phyloP scores from a whole-genome alignment of 2,888 invertebrate species.

The Artemia sinica region DNA sequence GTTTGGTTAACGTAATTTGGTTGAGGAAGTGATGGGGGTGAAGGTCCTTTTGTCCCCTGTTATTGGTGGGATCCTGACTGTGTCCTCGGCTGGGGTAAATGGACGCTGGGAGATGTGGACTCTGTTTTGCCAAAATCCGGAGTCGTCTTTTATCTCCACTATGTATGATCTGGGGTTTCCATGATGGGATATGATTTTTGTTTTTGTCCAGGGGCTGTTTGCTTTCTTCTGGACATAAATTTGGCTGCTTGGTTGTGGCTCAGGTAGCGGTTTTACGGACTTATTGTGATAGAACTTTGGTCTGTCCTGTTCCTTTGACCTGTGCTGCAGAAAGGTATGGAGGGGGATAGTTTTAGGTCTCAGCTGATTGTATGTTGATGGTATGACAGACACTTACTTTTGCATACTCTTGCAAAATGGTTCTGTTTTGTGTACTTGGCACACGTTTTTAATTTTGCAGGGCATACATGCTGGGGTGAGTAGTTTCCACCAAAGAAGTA shows the following conservation, averaged over 20 bases:
- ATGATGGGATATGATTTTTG: neutral
- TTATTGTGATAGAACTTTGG: too few relatives aligned
- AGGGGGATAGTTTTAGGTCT: too few relatives aligned
- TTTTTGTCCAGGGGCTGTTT: slow-evolving; percentile 7
- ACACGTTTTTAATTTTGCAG: neutral
- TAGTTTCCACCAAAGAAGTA: neutral
- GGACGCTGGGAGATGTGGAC: neutral
- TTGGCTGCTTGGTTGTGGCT: too few relatives aligned
- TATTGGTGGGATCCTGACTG: neutral
- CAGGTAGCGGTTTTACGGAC: too few relatives aligned
- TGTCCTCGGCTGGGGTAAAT: neutral
- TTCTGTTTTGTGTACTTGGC: too few relatives aligned
- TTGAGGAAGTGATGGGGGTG: neutral
- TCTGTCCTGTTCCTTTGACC: too few relatives aligned
- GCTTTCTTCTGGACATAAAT: too few relatives aligned
- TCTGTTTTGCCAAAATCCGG: neutral
- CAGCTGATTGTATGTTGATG: too few relatives aligned
- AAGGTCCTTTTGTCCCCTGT: neutral
- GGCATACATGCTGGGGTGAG: neutral
- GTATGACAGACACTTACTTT: too few relatives aligned
- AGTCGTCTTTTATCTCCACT: too few relatives aligned
- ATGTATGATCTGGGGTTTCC: neutral
- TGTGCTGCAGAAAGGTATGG: too few relatives aligned
- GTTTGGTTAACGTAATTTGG: neutral
- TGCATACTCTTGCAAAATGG: too few relatives aligned